Evolutionary conservation across 2,113 vertebrate species (phyloP).

Genomic region (Xiphias gladius): DNA sequence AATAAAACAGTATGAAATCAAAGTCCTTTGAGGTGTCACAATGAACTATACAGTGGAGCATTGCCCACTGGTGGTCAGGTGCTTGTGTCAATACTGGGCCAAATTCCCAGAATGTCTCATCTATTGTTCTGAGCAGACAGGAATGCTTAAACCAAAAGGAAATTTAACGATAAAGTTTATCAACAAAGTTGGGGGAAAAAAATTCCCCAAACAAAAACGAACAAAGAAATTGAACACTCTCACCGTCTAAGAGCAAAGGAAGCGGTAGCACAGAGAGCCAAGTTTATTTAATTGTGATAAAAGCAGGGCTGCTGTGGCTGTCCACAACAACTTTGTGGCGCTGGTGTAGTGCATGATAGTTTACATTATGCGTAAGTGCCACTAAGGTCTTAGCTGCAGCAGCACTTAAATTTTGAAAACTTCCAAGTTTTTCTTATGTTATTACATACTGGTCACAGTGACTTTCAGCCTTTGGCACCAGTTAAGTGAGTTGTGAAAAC

Average conservation of each 20-base stretch:
- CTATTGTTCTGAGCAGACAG: conserved; percentile 38
- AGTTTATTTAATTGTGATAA: not conserved
- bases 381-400: not conserved
- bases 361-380: not conserved
- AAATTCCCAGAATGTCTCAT: conserved; percentile 31
- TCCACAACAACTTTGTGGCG: not conserved
- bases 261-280: not conserved
- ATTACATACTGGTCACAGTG: not conserved
- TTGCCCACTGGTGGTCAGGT: conserved; percentile 39
- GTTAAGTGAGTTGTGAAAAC: not conserved
- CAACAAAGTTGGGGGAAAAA: conserved; percentile 28
- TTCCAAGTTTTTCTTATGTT: not conserved
- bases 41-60: not conserved
- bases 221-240: not conserved
- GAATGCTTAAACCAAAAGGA: conserved; percentile 19
- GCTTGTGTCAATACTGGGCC: not conserved
- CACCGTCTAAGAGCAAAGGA: conserved; percentile 23
- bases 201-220: not conserved
- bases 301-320: not conserved
- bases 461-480: not conserved
- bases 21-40: not conserved
- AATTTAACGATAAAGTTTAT: conserved; percentile 4
- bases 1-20: not conserved
- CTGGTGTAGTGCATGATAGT: not conserved
- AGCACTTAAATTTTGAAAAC: not conserved